Conservation (phyloP, 2,888 invertebrate genomes). For the Andrena dorsata region DNA sequence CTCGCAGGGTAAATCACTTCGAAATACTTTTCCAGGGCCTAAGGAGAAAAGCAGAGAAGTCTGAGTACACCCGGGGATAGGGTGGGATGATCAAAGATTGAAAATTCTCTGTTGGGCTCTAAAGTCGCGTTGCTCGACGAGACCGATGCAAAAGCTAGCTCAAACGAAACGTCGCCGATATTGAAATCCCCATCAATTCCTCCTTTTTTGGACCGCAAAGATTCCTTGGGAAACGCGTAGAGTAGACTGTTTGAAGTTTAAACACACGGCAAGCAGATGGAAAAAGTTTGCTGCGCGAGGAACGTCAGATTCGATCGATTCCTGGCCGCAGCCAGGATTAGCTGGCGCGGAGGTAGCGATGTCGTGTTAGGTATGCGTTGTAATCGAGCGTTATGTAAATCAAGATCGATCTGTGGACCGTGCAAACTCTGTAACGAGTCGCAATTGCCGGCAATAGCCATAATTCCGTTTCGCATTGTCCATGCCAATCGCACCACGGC, state of each 20-base stretch:
- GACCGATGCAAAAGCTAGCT: conserved; percentile 4
- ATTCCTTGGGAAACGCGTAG: not conserved
- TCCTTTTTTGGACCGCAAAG: not conserved
- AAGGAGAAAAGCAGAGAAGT: conserved; percentile 24
- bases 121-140: conserved; percentile 21
- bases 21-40: conserved; percentile 46
- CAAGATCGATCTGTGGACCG: conserved; percentile 48
- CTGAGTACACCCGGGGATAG: not conserved
- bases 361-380: conserved; percentile 8
- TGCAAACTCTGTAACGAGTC: conserved; percentile 63
- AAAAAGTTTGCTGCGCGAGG: not conserved
- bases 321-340: conserved; percentile 18
- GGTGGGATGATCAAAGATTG: conserved; percentile 44
- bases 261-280: too few species aligned
- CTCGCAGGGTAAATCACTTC: conserved; percentile 61
- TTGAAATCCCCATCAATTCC: not conserved
- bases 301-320: conserved; percentile 7
- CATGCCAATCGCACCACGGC: conserved; percentile 6
- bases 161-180: conserved; percentile 16
- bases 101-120: conserved; percentile 35
- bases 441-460: conserved; percentile 61
- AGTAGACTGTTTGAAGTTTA: conserved; percentile 3
- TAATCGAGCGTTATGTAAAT: conserved; percentile 54
- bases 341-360: conserved; percentile 12
- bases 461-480: conserved; percentile 57